These are phyloP conservation scores for Gnathonemus longibarbis DNA, from an alignment of 2,113 vertebrate species.

Conservation along the genomic window DNA sequence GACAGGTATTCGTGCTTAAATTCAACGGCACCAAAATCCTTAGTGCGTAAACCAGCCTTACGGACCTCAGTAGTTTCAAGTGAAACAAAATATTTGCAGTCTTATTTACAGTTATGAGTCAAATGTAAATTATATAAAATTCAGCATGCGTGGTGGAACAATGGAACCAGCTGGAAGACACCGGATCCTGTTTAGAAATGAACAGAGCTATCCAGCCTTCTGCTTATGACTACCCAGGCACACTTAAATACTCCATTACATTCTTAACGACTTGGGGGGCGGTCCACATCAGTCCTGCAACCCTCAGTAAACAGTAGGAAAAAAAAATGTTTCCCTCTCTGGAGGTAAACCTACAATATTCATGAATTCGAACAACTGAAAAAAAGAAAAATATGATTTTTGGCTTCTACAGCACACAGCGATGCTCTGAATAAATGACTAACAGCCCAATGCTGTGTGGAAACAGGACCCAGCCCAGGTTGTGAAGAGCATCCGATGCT, in stretches of 20 bases:
- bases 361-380: neutral
- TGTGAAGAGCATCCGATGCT: neutral
- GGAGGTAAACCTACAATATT: neutral
- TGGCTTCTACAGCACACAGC: neutral
- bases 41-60: neutral
- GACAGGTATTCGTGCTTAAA: neutral
- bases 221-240: neutral
- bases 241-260: neutral
- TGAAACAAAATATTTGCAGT: neutral
- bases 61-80: neutral
- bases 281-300: neutral
- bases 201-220: neutral
- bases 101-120: neutral
- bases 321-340: neutral
- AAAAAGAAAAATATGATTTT: neutral
- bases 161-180: neutral
- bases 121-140: neutral
- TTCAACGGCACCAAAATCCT: neutral
- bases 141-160: neutral
- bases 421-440: neutral
- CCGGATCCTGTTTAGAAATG: neutral
- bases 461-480: neutral
- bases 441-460: neutral
- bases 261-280: neutral
- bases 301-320: neutral